These are phyloP conservation scores for Scaptomyza graminum DNA, from an alignment of 1,140 invertebrate genomes.

Conservation along the genomic window DNA sequence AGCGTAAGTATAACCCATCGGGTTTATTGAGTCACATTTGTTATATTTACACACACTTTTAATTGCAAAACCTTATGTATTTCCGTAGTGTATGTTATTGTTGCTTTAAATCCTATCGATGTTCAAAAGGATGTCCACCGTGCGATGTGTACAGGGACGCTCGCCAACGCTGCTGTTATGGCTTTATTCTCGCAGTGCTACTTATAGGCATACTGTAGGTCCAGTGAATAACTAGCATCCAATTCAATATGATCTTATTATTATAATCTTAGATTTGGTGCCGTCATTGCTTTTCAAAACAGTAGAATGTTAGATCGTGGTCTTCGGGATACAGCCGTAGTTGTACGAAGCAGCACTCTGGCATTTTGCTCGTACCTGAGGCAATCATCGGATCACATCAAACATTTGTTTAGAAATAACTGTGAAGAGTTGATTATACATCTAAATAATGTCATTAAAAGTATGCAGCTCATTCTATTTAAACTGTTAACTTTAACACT, in stretches of 20 bases:
- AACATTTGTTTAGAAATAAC: too few species aligned
- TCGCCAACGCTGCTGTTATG: not conserved
- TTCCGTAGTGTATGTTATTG: not conserved
- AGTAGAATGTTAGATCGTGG: not conserved
- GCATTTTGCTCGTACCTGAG: too few species aligned
- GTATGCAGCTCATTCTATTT: too few species aligned
- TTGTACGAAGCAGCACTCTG: too few species aligned
- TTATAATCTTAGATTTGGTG: not conserved
- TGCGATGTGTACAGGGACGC: not conserved
- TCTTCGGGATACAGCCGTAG: too few species aligned
- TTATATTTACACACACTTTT: not conserved
- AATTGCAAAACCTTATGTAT: not conserved
- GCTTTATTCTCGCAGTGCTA: not conserved
- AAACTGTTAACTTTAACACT: too few species aligned
- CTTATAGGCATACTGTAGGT: conserved; percentile 2
- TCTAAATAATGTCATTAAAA: too few species aligned
- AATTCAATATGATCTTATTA: not conserved
- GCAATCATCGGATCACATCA: too few species aligned
- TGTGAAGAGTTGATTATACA: too few species aligned
- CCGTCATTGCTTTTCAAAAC: not conserved
- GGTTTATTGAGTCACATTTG: too few species aligned
- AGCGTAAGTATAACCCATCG: not conserved
- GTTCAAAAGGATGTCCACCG: not conserved
- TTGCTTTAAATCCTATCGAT: not conserved
- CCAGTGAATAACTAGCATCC: not conserved